Evolutionary conservation across 2,888 invertebrate genomes (phyloP).

Genomic region (Muscina levida): DNA sequence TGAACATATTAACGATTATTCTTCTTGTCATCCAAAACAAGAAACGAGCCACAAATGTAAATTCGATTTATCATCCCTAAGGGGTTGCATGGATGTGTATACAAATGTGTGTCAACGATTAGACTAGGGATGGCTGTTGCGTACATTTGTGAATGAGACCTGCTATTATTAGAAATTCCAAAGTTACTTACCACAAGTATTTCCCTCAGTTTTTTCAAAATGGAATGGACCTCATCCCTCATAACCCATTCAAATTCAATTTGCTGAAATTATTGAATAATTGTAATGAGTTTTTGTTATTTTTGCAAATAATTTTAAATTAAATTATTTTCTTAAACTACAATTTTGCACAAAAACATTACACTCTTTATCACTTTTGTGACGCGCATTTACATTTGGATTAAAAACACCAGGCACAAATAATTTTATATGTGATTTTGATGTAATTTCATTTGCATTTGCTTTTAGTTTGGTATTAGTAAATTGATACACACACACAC

Average conservation of each 20-base stretch:
- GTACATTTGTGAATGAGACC: background rate
- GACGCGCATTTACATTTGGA: no score
- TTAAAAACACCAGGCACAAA: no score
- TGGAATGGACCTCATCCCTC: constrained; percentile 91
- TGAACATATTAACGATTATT: no score
- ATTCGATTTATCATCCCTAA: background rate
- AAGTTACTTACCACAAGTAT: constrained; percentile 86
- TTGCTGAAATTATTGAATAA: constrained; percentile 85
- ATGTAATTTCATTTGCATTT: no score
- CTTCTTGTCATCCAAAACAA: no score
- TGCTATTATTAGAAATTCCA: constrained; percentile 7
- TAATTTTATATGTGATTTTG: no score
- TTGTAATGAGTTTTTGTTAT: background rate
- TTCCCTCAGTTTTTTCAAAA: constrained; percentile 89
- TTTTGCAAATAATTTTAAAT: constrained; percentile 12
- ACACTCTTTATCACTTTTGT: no score
- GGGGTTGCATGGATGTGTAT: background rate
- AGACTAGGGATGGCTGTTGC: constrained; percentile 2
- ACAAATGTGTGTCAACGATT: constrained; percentile 5
- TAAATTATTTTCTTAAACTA: background rate
- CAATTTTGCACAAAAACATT: no score
- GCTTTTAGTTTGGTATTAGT: constrained; percentile 4
- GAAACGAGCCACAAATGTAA: no score
- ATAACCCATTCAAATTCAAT: constrained; percentile 96
- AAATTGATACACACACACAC: background rate